A percentile compares a stretch with the other conserved stretches of the same genome.
Conservation (phyloP, 2,888 invertebrate genomes). For the Tipula vernalis region DNA sequence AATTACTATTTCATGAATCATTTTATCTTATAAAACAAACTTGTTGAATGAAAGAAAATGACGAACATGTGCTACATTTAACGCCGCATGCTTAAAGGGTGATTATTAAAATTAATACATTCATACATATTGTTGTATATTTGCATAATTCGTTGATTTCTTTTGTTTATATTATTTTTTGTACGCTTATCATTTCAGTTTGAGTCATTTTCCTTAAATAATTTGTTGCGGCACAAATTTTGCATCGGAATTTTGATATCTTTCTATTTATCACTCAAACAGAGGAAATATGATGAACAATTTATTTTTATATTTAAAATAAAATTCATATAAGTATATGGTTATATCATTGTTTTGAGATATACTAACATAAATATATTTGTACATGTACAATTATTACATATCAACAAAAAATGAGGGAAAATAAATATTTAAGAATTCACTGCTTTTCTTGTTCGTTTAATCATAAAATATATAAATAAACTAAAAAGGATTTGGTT, state of each 20-base stretch:
- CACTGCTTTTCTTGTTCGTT: neutral
- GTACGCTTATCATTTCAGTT: neutral
- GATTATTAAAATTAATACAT: neutral
- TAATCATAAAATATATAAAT: neutral
- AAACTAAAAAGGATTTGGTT: neutral
- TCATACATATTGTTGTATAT: neutral
- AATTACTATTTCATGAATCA: neutral
- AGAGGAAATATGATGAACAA: neutral
- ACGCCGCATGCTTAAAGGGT: neutral
- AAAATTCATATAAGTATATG: neutral
- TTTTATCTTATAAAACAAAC: neutral
- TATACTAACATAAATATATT: neutral
- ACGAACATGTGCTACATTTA: neutral
- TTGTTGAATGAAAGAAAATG: neutral
- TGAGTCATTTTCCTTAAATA: neutral
- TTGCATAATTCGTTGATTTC: neutral
- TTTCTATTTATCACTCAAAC: neutral
- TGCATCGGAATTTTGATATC: neutral
- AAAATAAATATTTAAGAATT: neutral
- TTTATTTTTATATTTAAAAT: neutral
- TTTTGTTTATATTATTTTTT: neutral
- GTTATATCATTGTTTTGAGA: neutral
- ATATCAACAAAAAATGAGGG: neutral
- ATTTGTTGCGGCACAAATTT: neutral
- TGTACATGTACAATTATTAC: neutral